phyloP scores from a whole-genome alignment of 2,797 vertebrate genomes.

The Stomatorhinus walkeri region DNA sequence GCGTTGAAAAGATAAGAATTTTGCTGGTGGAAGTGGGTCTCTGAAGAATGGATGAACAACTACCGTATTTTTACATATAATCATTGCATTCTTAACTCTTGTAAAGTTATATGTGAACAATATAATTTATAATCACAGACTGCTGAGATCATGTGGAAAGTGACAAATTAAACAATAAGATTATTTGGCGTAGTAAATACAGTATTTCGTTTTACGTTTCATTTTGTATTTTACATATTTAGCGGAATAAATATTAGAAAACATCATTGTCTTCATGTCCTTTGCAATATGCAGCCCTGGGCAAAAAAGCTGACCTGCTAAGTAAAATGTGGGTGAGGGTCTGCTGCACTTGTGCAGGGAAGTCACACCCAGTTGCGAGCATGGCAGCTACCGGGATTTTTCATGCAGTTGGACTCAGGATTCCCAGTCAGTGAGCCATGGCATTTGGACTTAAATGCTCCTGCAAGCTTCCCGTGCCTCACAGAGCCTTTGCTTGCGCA shows the following conservation, averaged over 20 bases:
- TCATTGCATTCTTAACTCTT: not conserved
- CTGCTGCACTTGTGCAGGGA: not conserved
- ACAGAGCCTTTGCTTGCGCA: not conserved
- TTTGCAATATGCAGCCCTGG: not conserved
- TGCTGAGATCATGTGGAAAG: not conserved
- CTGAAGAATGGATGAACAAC: not conserved
- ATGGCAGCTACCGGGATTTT: not conserved
- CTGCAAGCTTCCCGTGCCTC: not conserved
- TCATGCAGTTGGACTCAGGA: not conserved
- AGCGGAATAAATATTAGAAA: not conserved
- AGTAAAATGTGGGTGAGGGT: not conserved
- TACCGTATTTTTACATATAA: not conserved
- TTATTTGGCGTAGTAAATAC: not conserved
- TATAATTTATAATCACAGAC: not conserved
- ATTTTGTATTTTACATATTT: not conserved
- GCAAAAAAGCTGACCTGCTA: not conserved
- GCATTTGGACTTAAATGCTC: not conserved
- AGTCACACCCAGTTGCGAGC: not conserved
- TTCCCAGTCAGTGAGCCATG: not conserved
- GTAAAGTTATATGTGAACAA: not conserved
- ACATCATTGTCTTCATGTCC: not conserved
- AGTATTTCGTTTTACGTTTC: not conserved
- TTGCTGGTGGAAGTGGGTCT: not conserved
- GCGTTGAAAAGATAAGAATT: not conserved
- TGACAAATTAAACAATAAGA: not conserved